A percentile compares a stretch with the other conserved stretches of the same genome.
phyloP scores from a whole-genome alignment of 2,797 vertebrate species.

The Mus spretus region DNA sequence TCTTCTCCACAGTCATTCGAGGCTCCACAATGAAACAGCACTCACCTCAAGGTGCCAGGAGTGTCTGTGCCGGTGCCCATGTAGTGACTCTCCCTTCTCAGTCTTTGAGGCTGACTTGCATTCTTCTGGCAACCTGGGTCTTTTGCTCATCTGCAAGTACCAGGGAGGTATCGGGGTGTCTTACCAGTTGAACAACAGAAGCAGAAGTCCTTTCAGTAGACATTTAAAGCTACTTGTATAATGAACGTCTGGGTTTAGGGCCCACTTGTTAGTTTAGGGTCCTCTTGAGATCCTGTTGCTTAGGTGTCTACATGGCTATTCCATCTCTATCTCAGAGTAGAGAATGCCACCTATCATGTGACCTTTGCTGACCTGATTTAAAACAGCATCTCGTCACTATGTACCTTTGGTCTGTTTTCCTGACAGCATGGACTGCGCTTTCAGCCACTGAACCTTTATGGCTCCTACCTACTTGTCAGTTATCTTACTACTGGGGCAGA shows the following conservation, averaged over 20 bases:
- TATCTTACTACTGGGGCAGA: background rate
- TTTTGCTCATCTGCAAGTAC: background rate
- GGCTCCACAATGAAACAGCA: rapidly evolving
- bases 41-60: background rate
- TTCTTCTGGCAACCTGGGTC: rapidly evolving
- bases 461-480: too few relatives aligned
- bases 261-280: background rate
- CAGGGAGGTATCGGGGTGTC: background rate
- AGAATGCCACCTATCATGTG: background rate
- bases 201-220: background rate
- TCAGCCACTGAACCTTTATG: background rate
- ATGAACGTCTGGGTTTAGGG: rapidly evolving
- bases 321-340: too few relatives aligned
- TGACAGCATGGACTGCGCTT: rapidly evolving
- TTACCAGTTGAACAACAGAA: background rate
- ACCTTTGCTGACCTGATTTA: background rate
- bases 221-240: background rate
- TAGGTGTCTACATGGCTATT: too few relatives aligned
- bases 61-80: background rate
- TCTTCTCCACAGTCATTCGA: background rate
- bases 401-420: background rate
- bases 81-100: background rate
- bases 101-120: rapidly evolving
- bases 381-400: rapidly evolving
- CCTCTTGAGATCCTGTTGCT: background rate